Evolutionary conservation across 2,797 vertebrate species (phyloP), one percentile per base, ranked within the genome.

Genomic region (Spinus pinus): DNA sequence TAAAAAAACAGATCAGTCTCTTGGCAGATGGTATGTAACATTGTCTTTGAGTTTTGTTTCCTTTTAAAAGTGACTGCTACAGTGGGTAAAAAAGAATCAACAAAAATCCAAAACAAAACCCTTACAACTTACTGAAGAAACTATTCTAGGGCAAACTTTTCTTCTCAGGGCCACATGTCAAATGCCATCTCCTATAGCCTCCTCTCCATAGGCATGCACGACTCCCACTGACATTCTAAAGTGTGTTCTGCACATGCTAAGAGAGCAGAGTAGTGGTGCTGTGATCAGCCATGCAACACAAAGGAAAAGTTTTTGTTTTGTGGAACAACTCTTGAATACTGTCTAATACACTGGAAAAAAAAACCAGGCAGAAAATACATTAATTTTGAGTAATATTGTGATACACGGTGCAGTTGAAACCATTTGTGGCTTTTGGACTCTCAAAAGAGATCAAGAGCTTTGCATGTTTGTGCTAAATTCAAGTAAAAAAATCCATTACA

Each of bases 101-200:
- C 19, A 56, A 17, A 44, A 23, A 44, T 2, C 35, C 23, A 22
- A 42, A 30, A 5, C 14, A 27, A 79, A 62, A 3, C 3, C 1
- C 4, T n/a, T 27, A 31, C 3, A 17, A 78, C 8, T 61, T 54
- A 39, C n/a, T 75, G 46, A 91, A 84, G 22, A 18, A 89, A 89
- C 22, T 90, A n/a, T 73, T 67, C 92, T 30, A 33, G 41, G 42
- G 67, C 11, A 88, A 94, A 72, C 80, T 78, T 94, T 93, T 95
- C 28, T 79, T 90, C 71, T 90, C 37, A 23, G 35, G 24, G 33
- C 30, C 64, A 86, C 80, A 75, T 70, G 94, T 65, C 33, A 75
- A 86, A 33, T 70, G 50, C 44, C 53, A 90, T 47, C 35, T 95
- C 61, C 35, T 53, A 65, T 31, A 85, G n/a, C 28, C 23, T 79